These are phyloP conservation scores for Caracal caracal DNA, from an alignment of 2,113 vertebrate species.

Conservation along the genomic window DNA sequence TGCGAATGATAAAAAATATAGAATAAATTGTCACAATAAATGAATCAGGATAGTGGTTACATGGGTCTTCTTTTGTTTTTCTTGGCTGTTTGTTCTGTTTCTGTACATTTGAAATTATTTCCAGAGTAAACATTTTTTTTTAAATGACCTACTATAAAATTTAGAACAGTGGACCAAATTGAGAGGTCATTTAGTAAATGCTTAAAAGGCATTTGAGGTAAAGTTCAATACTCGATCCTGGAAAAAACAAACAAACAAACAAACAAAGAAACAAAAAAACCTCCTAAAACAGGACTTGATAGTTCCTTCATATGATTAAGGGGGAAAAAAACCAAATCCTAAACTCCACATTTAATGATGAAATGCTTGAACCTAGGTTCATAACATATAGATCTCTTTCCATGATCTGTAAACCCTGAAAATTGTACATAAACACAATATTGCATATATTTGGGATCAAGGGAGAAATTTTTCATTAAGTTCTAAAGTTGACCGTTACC, in stretches of 20 bases:
- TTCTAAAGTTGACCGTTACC: background rate
- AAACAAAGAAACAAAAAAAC: background rate
- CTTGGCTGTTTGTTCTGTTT: background rate
- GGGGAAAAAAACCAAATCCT: background rate
- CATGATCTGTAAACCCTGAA: background rate
- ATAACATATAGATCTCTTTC: background rate
- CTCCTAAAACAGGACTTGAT: background rate
- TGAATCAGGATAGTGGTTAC: background rate
- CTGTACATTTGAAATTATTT: constrained; percentile 13
- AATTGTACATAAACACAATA: background rate
- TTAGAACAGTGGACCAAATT: constrained; percentile 1
- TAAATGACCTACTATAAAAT: constrained; percentile 6
- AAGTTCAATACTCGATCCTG: background rate
- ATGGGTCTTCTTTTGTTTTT: background rate
- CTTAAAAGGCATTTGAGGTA: background rate
- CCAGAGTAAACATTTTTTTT: background rate
- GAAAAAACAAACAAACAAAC: background rate
- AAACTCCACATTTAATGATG: background rate
- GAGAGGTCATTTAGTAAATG: constrained; percentile 2
- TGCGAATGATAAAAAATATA: background rate
- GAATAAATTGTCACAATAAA: background rate
- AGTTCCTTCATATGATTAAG: background rate
- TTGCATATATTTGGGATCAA: background rate
- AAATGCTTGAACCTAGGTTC: background rate
- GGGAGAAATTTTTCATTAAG: background rate